A percentile compares a stretch with the other conserved stretches of the same genome.
Evolutionary conservation across 2,888 invertebrate genomes (phyloP).

Genomic region (Antheraea assamensis): DNA sequence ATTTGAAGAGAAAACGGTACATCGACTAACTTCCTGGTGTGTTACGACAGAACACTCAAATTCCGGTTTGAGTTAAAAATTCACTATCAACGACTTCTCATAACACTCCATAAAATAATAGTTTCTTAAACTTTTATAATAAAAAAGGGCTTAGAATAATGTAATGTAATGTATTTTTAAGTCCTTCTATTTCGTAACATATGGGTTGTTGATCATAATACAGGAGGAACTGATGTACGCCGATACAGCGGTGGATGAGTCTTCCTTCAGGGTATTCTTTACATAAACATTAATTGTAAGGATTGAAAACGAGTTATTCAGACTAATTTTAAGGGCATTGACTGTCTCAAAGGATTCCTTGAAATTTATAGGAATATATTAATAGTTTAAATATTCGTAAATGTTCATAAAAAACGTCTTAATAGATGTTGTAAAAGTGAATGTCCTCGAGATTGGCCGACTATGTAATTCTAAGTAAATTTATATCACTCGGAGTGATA

Average conservation of each 20-base stretch:
- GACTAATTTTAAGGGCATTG: constrained; percentile 6
- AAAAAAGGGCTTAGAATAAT: no score
- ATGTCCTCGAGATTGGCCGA: not conserved
- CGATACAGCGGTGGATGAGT: constrained; percentile 69
- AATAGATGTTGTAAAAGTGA: not conserved
- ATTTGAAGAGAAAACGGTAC: no score
- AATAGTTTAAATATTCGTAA: no score
- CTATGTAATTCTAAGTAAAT: not conserved
- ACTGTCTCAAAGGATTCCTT: not conserved
- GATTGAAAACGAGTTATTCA: not conserved
- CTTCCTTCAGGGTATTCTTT: constrained; percentile 67
- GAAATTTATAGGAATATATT: not conserved
- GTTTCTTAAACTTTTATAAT: no score
- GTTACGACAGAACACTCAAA: no score
- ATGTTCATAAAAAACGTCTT: not conserved
- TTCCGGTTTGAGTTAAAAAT: no score
- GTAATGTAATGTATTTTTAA: not conserved
- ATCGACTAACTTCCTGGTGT: no score
- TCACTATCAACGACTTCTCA: no score
- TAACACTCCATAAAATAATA: no score
- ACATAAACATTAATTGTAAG: not conserved
- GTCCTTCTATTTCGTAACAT: not conserved
- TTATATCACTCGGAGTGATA: constrained; percentile 3
- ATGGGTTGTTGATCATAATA: constrained; percentile 13
- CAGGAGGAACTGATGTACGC: constrained; percentile 78